phyloP scores from a whole-genome alignment of 1,140 invertebrate species.

The Glomeris maerens region DNA sequence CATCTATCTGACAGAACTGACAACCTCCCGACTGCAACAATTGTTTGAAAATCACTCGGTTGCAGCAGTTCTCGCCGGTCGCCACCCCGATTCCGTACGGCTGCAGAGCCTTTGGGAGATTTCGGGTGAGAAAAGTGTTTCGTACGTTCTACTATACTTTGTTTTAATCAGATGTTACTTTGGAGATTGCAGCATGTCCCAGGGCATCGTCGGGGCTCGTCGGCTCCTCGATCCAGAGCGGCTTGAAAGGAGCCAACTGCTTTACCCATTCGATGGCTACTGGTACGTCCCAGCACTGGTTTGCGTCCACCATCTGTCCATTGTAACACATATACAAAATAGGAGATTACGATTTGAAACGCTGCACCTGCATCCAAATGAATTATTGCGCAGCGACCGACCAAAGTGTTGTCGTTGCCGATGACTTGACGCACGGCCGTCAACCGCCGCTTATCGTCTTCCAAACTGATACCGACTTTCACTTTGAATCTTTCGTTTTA shows the following conservation, averaged over 20 bases:
- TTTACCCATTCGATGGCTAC: conserved; percentile 77
- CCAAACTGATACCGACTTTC: conserved; percentile 70
- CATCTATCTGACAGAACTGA: conserved; percentile 80
- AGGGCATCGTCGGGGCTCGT: conserved; percentile 80
- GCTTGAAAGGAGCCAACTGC: conserved; percentile 51
- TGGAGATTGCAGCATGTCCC: conserved; percentile 59
- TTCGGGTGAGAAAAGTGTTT: conserved; percentile 1
- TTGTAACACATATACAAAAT: too few relatives aligned
- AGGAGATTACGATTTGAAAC: conserved; percentile 6
- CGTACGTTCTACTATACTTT: not conserved
- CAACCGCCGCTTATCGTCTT: conserved; percentile 58
- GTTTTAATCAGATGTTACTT: conserved; percentile 32
- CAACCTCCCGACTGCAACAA: conserved; percentile 62
- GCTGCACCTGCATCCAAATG: conserved; percentile 7
- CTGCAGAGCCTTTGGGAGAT: conserved; percentile 36
- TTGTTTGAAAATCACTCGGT: conserved; percentile 84
- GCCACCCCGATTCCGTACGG: conserved; percentile 66
- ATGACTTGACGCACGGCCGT: conserved; percentile 56
- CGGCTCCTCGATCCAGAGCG: conserved; percentile 84
- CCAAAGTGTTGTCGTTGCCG: conserved; percentile 52
- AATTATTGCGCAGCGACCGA: too few relatives aligned
- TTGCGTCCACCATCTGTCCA: conserved; percentile 73
- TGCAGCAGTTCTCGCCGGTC: conserved; percentile 81
- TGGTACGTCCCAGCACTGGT: conserved; percentile 76
- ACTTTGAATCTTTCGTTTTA: conserved; percentile 51